Percentiles rank a stretch among this genome's conserved stretches.
Conservation (phyloP, 1,140 invertebrate genomes). For the Calliphora vicina region DNA sequence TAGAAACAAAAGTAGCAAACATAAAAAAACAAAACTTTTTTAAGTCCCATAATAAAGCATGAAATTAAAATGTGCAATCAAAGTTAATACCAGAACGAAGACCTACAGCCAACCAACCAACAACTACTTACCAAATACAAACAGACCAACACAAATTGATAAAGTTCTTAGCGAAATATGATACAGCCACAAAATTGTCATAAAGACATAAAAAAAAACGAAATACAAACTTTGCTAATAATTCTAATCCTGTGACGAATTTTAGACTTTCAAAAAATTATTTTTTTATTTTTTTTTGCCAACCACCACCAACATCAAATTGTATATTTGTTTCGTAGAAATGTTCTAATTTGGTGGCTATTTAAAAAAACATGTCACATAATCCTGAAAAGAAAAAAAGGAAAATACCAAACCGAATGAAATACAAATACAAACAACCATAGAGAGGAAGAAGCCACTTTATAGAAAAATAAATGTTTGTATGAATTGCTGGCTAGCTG, state of each 20-base stretch:
- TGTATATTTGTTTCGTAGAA: neutral
- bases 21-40: neutral
- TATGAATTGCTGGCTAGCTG: no score
- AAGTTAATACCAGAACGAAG: neutral
- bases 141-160: neutral
- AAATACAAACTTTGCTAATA: conserved; percentile 1
- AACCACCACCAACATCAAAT: neutral
- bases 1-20: neutral
- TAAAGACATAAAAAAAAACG: neutral
- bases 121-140: neutral
- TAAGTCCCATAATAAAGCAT: neutral
- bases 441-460: neutral
- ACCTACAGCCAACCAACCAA: neutral
- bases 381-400: neutral
- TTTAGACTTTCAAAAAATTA: neutral
- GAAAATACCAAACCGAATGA: neutral
- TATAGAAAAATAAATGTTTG: neutral
- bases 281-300: neutral
- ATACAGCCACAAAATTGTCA: neutral
- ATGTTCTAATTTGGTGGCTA: conserved; percentile 10
- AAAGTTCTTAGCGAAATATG: conserved; percentile 6
- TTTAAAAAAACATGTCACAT: conserved; percentile 17
- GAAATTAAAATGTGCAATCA: neutral
- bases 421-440: neutral
- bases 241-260: conserved; percentile 16